A percentile compares a stretch with the other conserved stretches of the same genome.
Evolutionary conservation across 2,888 invertebrate species (phyloP).

Genomic region (Geophilus truncorum): DNA sequence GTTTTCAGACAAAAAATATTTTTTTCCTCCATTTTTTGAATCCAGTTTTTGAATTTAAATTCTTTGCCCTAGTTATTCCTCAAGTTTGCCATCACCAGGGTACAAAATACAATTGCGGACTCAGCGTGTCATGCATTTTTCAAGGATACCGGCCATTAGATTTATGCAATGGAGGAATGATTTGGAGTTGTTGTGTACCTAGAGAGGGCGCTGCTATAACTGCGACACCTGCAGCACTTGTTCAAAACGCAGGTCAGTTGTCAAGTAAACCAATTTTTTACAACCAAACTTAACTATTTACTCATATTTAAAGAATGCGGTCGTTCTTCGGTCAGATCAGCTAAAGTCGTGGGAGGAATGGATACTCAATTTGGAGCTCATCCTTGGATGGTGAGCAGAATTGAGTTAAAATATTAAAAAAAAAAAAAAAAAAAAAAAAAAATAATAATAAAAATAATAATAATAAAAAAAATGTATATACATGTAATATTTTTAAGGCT

Average conservation of each 20-base stretch:
- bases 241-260: conserved; percentile 16
- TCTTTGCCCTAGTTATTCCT: conserved; percentile 47
- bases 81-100: conserved; percentile 67
- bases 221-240: conserved; percentile 21
- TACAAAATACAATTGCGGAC: conserved; percentile 77
- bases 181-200: conserved; percentile 85
- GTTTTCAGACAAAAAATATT: background rate
- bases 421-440: background rate
- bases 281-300: background rate
- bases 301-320: conserved; percentile 69
- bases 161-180: conserved; percentile 86
- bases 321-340: conserved; percentile 75
- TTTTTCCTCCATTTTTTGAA: too few relatives aligned
- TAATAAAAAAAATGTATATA: too few relatives aligned
- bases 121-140: conserved; percentile 84
- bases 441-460: too few relatives aligned
- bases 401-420: background rate
- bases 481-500: conserved; percentile 52
- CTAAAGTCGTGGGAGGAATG: conserved; percentile 87
- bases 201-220: conserved; percentile 56
- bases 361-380: conserved; percentile 85
- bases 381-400: conserved; percentile 70
- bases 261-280: background rate
- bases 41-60: background rate
- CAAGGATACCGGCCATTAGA: conserved; percentile 82